phyloP scores from a whole-genome alignment of 2,113 vertebrate species.

The Epinephelus lanceolatus region DNA sequence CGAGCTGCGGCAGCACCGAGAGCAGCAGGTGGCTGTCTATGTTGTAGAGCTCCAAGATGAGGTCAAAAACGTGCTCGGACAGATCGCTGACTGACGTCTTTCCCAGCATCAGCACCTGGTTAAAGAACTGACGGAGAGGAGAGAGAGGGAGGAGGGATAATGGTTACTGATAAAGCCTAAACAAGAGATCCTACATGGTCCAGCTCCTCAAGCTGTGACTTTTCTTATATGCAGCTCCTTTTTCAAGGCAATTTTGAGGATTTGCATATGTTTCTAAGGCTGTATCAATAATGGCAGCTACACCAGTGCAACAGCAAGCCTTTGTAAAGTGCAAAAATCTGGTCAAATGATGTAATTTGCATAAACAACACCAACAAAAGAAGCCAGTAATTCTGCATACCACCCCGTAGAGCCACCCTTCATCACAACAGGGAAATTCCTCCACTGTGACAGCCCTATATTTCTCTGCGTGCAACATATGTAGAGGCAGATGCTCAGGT shows the following conservation, averaged over 20 bases:
- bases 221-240: neutral
- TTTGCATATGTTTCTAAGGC: no score
- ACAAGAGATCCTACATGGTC: neutral
- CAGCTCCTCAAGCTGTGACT: neutral
- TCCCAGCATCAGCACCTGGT: conserved; percentile 99
- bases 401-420: no score
- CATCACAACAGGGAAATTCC: no score
- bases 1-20: conserved; percentile 98
- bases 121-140: conserved; percentile 90
- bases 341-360: no score
- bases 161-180: neutral
- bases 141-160: neutral
- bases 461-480: neutral
- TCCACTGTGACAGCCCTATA: no score
- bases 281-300: no score
- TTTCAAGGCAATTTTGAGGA: neutral
- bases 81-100: conserved; percentile 99
- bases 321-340: no score
- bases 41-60: conserved; percentile 98
- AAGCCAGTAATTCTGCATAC: no score
- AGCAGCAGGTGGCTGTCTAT: conserved; percentile 98
- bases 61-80: conserved; percentile 97
- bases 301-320: no score
- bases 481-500: neutral
- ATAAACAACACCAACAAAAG: no score